Evolutionary conservation across 2,797 vertebrate species (phyloP).

Genomic region (Remorina albescens): DNA sequence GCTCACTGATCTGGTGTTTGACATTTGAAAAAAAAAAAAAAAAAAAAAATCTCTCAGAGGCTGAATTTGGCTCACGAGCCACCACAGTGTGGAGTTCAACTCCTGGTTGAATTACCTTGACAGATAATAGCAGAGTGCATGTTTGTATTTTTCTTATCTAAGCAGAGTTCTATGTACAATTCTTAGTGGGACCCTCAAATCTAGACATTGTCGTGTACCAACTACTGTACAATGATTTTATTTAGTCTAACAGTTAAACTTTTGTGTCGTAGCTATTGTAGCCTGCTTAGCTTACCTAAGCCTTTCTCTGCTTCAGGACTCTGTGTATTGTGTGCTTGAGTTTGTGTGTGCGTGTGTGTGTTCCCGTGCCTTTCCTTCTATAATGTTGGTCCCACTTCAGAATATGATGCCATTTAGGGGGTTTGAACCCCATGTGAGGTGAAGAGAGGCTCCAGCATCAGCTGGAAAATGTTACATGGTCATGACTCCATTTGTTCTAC

Average conservation of each 20-base stretch:
- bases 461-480: constrained; percentile 63
- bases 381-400: constrained; percentile 84
- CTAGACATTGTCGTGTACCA: constrained; percentile 77
- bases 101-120: constrained; percentile 60
- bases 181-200: constrained; percentile 83
- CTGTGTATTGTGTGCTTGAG: constrained; percentile 80
- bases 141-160: constrained; percentile 76
- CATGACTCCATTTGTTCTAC: constrained; percentile 57
- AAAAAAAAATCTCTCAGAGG: constrained; percentile 41
- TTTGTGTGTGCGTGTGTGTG: constrained; percentile 80
- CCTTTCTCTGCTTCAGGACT: constrained; percentile 84
- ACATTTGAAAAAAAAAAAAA: constrained; percentile 39
- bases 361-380: constrained; percentile 84
- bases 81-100: constrained; percentile 47
- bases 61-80: constrained; percentile 58
- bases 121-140: constrained; percentile 77
- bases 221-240: constrained; percentile 79
- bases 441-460: constrained; percentile 70
- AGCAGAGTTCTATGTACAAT: constrained; percentile 75
- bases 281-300: constrained; percentile 84
- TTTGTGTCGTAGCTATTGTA: constrained; percentile 85
- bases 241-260: constrained; percentile 77
- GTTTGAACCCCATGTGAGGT: constrained; percentile 58
- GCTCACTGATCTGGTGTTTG: constrained; percentile 67
- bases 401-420: constrained; percentile 77